Conservation (phyloP, 92 coral and sea anemone species). For the Zoanthus sociatus region DNA sequence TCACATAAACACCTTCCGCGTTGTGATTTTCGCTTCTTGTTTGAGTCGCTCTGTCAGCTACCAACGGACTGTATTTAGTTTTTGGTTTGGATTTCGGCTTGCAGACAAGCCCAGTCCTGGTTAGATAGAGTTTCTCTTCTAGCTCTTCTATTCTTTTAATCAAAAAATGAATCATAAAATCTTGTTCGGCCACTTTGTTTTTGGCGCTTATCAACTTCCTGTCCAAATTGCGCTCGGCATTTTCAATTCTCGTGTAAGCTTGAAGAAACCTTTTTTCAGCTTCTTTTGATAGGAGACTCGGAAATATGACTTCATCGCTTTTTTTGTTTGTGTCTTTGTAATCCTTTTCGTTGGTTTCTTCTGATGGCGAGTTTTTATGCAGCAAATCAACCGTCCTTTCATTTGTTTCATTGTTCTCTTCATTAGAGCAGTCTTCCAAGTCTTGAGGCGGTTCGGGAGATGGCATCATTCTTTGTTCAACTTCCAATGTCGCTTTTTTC, state of each 20-base stretch:
- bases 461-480: slow-evolving; percentile 11
- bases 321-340: background rate
- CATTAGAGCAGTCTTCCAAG: background rate
- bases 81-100: slow-evolving; percentile 21
- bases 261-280: slow-evolving; percentile 37
- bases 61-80: slow-evolving; percentile 28
- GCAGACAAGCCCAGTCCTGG: slow-evolving; percentile 18
- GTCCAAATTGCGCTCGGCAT: slow-evolving; percentile 20
- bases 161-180: slow-evolving; percentile 38
- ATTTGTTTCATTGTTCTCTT: background rate
- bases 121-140: slow-evolving; percentile 24
- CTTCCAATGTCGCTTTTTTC: slow-evolving; percentile 25
- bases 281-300: slow-evolving; percentile 17
- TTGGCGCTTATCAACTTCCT: slow-evolving; percentile 34
- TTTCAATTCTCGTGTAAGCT: slow-evolving; percentile 42
- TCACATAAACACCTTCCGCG: slow-evolving; percentile 40
- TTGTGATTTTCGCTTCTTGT: slow-evolving; percentile 22
- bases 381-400: slow-evolving; percentile 33
- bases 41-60: slow-evolving; percentile 41
- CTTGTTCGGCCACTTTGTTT: slow-evolving; percentile 38
- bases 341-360: background rate
- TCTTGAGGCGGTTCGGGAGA: slow-evolving; percentile 11
- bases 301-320: slow-evolving; percentile 4
- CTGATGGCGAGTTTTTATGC: background rate
- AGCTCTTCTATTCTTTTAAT: slow-evolving; percentile 19